Base-by-base conservation (phyloP, 2,113 vertebrate species). In the Cyanoderma ruficeps region DNA sequence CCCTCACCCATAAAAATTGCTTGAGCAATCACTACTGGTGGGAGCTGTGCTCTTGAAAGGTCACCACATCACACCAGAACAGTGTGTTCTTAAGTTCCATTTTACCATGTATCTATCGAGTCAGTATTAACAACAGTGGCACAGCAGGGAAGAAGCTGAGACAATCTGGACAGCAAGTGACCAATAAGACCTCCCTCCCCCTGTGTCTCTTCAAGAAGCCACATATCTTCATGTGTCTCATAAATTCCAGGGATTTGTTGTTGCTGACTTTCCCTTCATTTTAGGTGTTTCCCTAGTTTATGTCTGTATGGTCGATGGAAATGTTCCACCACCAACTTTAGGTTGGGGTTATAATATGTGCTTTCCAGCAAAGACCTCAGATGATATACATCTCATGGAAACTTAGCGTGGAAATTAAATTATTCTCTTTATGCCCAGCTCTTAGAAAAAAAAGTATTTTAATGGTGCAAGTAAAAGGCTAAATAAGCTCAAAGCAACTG, bases 111-210 rank as follows among this genome's bases (percentile, higher is more conserved):
- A 35, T 72, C 56, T 57, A 0, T 50, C 3, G n/a, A 53, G 46
- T 39, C 63, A 80, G 44, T 22, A 79, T 64, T 68, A 79, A 28
- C 37, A 52, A 5, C 52, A 79, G 53, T 8, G 49, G 44, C 76
- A 76, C 28, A 83, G 39, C 52, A 53, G 52, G 70, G n/a, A 71
- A 79, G 65, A 46, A 75, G 39, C 30, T 65, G n/a, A 9, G 31
- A 69, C 31, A 65, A 15, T 56, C 55, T 42, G 47, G 47, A 78
- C n/a, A 63, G 22, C 64, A 87, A 24, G 24, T 47, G 42, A 31
- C 42, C 0, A 0, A 27, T 52, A 68, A 41, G 46, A 22, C 4
- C 18, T 83, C 33, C 23, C 37, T n/a, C 22, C 59, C 21, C 21
- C 23, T 50, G n/a, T 67, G 53, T 31, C 22, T 68, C 59, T 55